Base-by-base conservation (phyloP, 2,888 invertebrate genomes). In the Melieria omissa region DNA sequence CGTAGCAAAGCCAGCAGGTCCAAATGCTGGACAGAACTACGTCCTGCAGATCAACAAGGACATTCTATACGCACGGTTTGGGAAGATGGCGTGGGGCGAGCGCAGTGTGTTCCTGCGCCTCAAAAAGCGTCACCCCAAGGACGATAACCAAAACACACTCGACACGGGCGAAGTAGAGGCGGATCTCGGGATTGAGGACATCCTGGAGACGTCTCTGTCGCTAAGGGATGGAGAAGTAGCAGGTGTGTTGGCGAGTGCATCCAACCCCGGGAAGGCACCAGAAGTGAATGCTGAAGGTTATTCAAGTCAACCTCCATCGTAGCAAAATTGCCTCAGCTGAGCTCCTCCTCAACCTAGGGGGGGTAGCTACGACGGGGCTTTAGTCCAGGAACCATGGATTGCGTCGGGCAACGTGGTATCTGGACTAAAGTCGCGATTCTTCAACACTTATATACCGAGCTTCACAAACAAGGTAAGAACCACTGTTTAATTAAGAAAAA, bases 401-500 rank as follows among this genome's bases (percentile, higher is more conserved):
- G n/a, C 64, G 8, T 44, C 45, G 62, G 62, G 62, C 44, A 64
- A 64, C 64, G 64, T 64, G 46, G 64, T 47, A n/a, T n/a, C n/a
- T 47, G 64, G 64, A 41, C 46, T 47, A 29, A 64, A 29, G 49
- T 64, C 64, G 29, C 64, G 16, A 61, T 41, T 41, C 41, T 61
- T 61, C 29, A 42, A 61, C 42, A 61, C 44, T 8, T 49, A 49
- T 12, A 64, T 64, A 5, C 41, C 49, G 10, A 64, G 41, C 49
- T 29, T 8, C 3, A 47, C 41, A 14, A 47, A 14, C 29, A 49
- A 49, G 49, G 64, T 64, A 64, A 64, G 64, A 64, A 64, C 64
- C n/a, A 49, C 29, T 29, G 49, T 64, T 49, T 16, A 49, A 49
- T n/a, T 64, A 49, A 64, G 49, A 41, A 64, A 62, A n/a, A 16